Evolutionary conservation across 2,797 vertebrate species (phyloP).

Genomic region (Chanos chanos): DNA sequence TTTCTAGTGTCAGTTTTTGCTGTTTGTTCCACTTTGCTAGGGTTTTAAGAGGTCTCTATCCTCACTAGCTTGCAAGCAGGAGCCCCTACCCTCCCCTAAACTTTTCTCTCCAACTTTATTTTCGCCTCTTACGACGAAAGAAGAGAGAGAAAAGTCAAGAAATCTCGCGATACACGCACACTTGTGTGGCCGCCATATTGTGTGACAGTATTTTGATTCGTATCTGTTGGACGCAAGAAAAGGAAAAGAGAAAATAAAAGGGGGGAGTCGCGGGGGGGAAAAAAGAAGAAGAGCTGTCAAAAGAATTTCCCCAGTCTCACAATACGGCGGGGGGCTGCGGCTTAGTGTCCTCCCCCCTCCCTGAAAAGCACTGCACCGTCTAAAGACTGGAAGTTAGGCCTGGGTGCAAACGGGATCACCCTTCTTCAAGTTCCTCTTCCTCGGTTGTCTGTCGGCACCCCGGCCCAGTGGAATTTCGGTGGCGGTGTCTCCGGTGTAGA

Average conservation of each 20-base stretch:
- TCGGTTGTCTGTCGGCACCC: conserved; percentile 59
- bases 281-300: conserved; percentile 69
- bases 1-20: too few species aligned
- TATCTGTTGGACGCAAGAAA: conserved; percentile 74
- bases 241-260: conserved; percentile 61
- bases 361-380: too few species aligned
- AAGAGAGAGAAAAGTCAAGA: conserved; percentile 24
- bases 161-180: conserved; percentile 81
- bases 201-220: conserved; percentile 90
- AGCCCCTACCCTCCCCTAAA: too few species aligned
- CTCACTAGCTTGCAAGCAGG: too few species aligned
- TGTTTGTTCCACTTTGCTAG: too few species aligned
- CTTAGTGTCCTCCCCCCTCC: conserved; percentile 50
- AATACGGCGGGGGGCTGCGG: conserved; percentile 42
- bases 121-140: too few species aligned
- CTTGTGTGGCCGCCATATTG: conserved; percentile 87
- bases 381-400: conserved; percentile 64
- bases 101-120: too few species aligned
- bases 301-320: conserved; percentile 53
- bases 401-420: conserved; percentile 53
- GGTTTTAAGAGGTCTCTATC: too few species aligned
- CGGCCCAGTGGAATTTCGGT: conserved; percentile 66
- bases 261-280: conserved; percentile 54
- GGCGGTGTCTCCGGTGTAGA: conserved; percentile 67
- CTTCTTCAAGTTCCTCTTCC: conserved; percentile 54